Base-by-base conservation (phyloP, 2,888 invertebrate genomes). In the Hydriomena furcata region DNA sequence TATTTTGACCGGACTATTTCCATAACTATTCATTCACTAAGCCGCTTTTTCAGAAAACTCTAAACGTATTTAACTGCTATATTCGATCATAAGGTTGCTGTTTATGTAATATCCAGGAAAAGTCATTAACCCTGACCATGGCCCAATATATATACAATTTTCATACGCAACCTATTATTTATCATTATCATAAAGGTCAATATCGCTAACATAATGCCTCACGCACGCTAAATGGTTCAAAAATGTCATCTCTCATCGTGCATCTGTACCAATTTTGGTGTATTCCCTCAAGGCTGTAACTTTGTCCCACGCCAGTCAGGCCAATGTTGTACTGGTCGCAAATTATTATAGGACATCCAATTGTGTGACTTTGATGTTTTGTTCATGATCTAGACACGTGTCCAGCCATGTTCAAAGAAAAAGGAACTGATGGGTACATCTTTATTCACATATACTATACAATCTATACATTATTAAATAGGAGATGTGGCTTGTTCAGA, bases 211-310 rank as follows among this genome's bases (percentile, higher is more conserved):
- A 13, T 25, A 32, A 7, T 38, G 25, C 35, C 35, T 40, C 25
- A 10, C 34, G 20, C 20, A 31, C 21, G 21, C 7, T 43, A 34
- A 34, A 5, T 36, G 24, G 28, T 3, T 11, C 11, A 38, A 44
- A 42, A 52, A 52, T 47, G 52, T 32, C 42, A 52, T 43, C 42
- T 38, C 23, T 24, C 5, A 30, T 40, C 17, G 45, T 45, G 27
- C 45, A 52, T 40, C 38, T 38, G 34, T 20, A 7, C 13, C 7
- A 27, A 46, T 38, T 48, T 42, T 6, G 45, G 45, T 37, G 32
- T 12, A 23, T 21, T 36, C 10, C 17, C 17, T 12, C 43, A 43
- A 43, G 42, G 51, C 40, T 51, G 35, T 35, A 7, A 8, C 8
- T 13, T 37, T 37, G 8, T 52, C 47, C 47, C 43, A 52, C 52